These are phyloP conservation scores for Serrognathus titanus DNA, from an alignment of 2,888 invertebrate species.

Conservation along the genomic window DNA sequence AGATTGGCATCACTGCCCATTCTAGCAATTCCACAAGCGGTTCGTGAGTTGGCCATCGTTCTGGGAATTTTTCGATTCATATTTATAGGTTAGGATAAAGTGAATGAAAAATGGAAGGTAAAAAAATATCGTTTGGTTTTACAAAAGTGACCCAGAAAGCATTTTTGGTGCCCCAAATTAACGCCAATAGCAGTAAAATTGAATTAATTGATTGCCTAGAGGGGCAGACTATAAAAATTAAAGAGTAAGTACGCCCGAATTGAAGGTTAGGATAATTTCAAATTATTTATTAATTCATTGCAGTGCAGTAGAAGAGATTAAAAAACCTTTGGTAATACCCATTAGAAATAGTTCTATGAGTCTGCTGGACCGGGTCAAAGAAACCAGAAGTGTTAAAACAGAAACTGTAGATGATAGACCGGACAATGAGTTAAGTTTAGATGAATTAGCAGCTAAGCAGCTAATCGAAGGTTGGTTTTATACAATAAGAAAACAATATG, in stretches of 20 bases:
- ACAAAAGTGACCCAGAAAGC: conserved; percentile 62
- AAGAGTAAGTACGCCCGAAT: conserved; percentile 57
- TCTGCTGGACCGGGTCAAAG: conserved; percentile 55
- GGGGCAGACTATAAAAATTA: conserved; percentile 70
- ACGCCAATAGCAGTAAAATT: conserved; percentile 52
- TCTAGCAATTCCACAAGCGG: no score
- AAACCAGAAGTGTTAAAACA: conserved; percentile 47
- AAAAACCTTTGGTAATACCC: conserved; percentile 63
- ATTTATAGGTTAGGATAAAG: neutral
- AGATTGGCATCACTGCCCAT: no score
- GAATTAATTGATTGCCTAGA: conserved; percentile 77
- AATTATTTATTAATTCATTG: conserved; percentile 27
- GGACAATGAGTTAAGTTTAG: conserved; percentile 52
- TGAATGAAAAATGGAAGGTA: conserved; percentile 33
- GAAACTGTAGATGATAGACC: conserved; percentile 33
- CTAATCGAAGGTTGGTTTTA: conserved; percentile 56
- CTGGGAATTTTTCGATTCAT: no score
- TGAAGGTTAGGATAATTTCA: conserved; percentile 3
- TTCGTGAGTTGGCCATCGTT: no score
- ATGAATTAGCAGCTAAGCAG: conserved; percentile 73
- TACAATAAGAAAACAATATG: neutral
- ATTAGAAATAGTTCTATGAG: conserved; percentile 53
- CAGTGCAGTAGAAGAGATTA: conserved; percentile 56
- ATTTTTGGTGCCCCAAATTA: conserved; percentile 42
- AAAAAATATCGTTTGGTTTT: conserved; percentile 80